Conservation (phyloP, 2,113 vertebrate genomes). For the Patagioenas fasciata region DNA sequence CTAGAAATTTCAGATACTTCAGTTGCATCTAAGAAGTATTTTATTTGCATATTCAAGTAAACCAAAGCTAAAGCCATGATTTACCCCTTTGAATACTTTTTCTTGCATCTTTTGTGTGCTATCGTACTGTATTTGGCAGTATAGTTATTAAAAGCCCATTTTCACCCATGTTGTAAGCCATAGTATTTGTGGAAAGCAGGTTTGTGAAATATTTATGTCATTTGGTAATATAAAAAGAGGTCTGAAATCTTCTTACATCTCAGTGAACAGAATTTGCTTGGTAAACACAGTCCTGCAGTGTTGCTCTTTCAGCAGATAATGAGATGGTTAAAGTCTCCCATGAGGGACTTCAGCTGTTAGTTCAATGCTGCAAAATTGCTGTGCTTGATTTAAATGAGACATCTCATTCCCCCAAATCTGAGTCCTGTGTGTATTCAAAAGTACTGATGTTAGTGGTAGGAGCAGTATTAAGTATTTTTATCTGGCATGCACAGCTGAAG, state of each 20-base stretch:
- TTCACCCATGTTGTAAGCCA: neutral
- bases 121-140: neutral
- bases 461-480: neutral
- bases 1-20: neutral
- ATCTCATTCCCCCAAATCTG: neutral
- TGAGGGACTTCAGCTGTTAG: neutral
- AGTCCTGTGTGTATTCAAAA: neutral
- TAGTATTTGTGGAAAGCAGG: neutral
- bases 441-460: neutral
- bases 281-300: neutral
- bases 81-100: neutral
- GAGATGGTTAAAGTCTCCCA: neutral
- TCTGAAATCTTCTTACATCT: neutral
- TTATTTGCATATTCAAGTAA: neutral
- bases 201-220: neutral
- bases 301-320: neutral
- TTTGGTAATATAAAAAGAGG: neutral
- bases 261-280: neutral
- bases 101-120: neutral
- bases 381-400: neutral
- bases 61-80: neutral
- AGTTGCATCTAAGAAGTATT: neutral
- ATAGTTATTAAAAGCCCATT: neutral
- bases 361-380: neutral
- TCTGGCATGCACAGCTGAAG: no score